Evolutionary conservation across 2,888 invertebrate genomes (phyloP), one percentile per base, ranked within the genome.

Genomic region (Noctua pronuba): DNA sequence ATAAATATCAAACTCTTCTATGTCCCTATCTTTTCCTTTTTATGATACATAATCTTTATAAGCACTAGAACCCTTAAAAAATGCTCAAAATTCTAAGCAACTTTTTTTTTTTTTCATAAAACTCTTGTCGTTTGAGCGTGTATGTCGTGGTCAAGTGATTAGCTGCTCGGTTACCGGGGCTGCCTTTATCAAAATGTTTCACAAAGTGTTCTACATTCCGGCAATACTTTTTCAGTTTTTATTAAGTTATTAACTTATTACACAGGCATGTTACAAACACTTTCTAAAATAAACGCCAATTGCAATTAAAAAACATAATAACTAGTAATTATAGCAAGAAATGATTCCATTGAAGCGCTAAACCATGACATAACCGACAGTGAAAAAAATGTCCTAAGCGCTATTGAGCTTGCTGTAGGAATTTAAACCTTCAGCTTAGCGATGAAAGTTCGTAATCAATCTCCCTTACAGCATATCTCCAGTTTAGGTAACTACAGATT

Each of bases 321-420:
- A 35, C 75, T 16, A 2, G 16, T 70, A 69, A 80, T 80, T 70
- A 80, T 18, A 28, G 65, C 60, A 44, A 60, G 46, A 71, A 79
- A 49, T 60, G n/a, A 70, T 70, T 65, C 11, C 41, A 67, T 8
- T 76, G 76, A 55, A 81, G 82, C 80, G 76, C 31, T 70, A 70
- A 76, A 46, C 52, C 52, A 70, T 70, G 49, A 65, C 58, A 44
- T 69, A 69, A 64, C 13, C 11, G 38, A 64, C 6, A 0, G 0
- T 16, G 38, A 13, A 38, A 64, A n/a, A 38, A 64, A 41, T 64
- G n/a, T 38, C n/a, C 38, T 21, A 41, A 64, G 16, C 13, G 6
- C 38, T 24, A 38, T n/a, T 41, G 38, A 64, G n/a, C 16, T 38
- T 41, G 64, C 16, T 31, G 7, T 31, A 31, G 31, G 3, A 31